phyloP scores from a whole-genome alignment of 2,888 invertebrate genomes.

The Perizoma flavofasciatum region DNA sequence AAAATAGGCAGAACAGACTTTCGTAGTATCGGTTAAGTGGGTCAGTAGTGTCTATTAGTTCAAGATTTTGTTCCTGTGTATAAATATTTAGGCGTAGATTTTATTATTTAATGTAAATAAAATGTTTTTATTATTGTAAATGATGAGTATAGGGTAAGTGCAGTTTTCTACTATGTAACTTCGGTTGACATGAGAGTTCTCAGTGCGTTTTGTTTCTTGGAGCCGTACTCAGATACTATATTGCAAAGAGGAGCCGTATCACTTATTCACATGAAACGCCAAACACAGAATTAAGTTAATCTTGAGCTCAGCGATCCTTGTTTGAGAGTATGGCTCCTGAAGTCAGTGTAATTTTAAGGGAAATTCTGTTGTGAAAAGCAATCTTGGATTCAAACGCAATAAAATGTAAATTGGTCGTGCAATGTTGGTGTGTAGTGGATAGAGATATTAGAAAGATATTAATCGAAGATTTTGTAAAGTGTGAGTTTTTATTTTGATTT shows the following conservation, averaged over 20 bases:
- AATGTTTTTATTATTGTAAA: constrained; percentile 80
- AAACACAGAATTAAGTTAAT: neutral
- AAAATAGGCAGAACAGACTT: constrained; percentile 66
- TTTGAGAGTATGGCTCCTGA: constrained; percentile 23
- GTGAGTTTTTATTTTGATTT: constrained; percentile 14
- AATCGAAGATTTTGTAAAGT: constrained; percentile 21
- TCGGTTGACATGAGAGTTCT: constrained; percentile 36
- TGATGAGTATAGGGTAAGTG: constrained; percentile 62
- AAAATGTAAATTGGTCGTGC: constrained; percentile 64
- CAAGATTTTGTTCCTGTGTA: constrained; percentile 82
- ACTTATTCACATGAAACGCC: too few species aligned
- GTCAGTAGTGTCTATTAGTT: constrained; percentile 70
- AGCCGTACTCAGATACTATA: constrained; percentile 2
- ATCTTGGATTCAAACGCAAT: constrained; percentile 53
- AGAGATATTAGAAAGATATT: constrained; percentile 47
- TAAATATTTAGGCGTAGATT: constrained; percentile 67
- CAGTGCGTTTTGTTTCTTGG: constrained; percentile 30
- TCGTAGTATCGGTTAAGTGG: constrained; percentile 53
- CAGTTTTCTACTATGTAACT: constrained; percentile 67
- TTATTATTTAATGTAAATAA: constrained; percentile 81
- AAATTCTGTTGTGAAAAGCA: constrained; percentile 46
- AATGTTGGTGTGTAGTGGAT: constrained; percentile 68
- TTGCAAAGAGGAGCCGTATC: too few species aligned
- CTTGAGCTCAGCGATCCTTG: neutral
- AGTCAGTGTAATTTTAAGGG: constrained; percentile 26